A percentile compares a stretch with the other conserved stretches of the same genome.
These are phyloP conservation scores for Pseudorhiza aurosa DNA, from an alignment of 30 jellyfish, hydroid and myxozoan species.

Conservation along the genomic window DNA sequence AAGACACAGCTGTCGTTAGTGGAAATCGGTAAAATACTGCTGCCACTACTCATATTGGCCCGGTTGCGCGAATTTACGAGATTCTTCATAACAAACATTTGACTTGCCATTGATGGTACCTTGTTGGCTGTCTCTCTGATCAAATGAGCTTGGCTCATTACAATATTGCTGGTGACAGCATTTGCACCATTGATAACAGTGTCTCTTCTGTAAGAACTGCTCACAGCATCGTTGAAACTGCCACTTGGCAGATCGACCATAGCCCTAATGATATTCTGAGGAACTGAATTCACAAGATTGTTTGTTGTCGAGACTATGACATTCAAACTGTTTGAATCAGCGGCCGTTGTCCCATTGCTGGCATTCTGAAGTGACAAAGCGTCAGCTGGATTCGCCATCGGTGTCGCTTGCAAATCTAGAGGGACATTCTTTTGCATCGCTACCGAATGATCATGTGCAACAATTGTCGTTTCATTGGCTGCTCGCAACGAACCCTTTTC, in stretches of 20 bases:
- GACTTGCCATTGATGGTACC: slow-evolving; percentile 69
- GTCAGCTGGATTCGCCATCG: not conserved
- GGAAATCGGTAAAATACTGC: no score
- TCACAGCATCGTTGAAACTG: not conserved
- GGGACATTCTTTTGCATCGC: no score
- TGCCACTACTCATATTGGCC: not conserved
- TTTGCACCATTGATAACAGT: not conserved
- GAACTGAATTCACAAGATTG: not conserved
- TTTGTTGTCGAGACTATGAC: not conserved
- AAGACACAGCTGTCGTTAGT: no score
- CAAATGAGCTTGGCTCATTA: not conserved
- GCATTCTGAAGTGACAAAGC: not conserved
- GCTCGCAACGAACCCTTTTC: no score
- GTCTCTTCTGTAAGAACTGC: not conserved
- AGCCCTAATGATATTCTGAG: not conserved
- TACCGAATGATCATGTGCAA: no score
- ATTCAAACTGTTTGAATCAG: not conserved
- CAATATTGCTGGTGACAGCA: not conserved
- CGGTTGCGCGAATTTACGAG: slow-evolving; percentile 41
- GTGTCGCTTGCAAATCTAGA: not conserved
- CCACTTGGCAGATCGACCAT: not conserved
- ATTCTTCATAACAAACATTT: slow-evolving; percentile 67
- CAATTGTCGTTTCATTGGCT: no score
- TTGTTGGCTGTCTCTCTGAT: not conserved
- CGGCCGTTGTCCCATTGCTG: not conserved